Percentiles rank a stretch among this genome's conserved stretches.
Conservation (phyloP, 2,888 invertebrate genomes). For the Sarcophaga carnaria region DNA sequence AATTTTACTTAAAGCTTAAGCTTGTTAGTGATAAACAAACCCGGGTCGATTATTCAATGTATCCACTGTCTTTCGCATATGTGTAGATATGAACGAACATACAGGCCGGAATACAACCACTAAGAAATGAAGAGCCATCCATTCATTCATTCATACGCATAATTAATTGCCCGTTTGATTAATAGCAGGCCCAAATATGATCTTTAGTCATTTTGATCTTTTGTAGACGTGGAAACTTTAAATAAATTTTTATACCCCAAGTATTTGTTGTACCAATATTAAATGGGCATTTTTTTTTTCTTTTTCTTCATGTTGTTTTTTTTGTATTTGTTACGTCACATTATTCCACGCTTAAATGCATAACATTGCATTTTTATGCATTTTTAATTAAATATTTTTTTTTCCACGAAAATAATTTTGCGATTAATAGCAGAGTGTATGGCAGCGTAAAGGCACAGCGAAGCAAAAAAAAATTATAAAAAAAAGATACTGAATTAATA, state of each 20-base stretch:
- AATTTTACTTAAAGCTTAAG: too few relatives aligned
- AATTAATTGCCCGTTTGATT: slow-evolving; percentile 76
- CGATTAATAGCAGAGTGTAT: slow-evolving; percentile 46
- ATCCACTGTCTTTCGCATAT: too few relatives aligned
- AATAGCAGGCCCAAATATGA: slow-evolving; percentile 72
- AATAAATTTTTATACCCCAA: slow-evolving; percentile 19
- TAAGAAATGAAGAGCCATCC: background rate
- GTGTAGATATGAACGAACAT: background rate
- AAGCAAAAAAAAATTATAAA: slow-evolving; percentile 5
- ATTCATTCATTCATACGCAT: slow-evolving; percentile 67
- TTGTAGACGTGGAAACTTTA: slow-evolving; percentile 47
- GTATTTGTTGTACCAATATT: background rate
- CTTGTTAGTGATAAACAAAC: too few relatives aligned
- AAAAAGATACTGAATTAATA: slow-evolving; percentile 54
- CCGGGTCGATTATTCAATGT: too few relatives aligned
- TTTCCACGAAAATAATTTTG: slow-evolving; percentile 46
- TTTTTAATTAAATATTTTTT: slow-evolving; percentile 69
- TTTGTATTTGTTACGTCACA: slow-evolving; percentile 65
- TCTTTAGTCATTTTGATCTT: slow-evolving; percentile 62
- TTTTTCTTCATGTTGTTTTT: background rate
- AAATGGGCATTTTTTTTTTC: background rate
- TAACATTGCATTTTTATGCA: slow-evolving; percentile 67
- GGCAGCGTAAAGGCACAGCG: slow-evolving; percentile 18
- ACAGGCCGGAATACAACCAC: background rate
- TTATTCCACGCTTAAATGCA: slow-evolving; percentile 68